Conservation (phyloP, 2,888 invertebrate species). For the Neelides folsomi region DNA sequence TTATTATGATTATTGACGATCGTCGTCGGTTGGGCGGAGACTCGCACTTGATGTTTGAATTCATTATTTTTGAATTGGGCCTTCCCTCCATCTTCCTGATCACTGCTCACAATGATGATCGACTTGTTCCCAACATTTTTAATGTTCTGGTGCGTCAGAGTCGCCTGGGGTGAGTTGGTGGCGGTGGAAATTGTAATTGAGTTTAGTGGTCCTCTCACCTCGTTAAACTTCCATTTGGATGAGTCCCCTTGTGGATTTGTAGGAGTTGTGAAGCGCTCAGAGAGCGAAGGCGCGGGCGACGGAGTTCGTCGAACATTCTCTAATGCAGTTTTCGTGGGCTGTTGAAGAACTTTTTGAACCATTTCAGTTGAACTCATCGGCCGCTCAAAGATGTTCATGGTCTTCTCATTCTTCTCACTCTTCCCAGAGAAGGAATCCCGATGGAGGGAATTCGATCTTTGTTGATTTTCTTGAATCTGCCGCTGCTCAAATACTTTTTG, state of each 20-base stretch:
- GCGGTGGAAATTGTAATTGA: background rate
- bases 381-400: too few species aligned
- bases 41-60: constrained; percentile 15
- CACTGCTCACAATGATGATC: constrained; percentile 28
- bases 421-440: too few species aligned
- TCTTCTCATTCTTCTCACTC: too few species aligned
- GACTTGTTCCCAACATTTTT: constrained; percentile 31
- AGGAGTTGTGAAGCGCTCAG: background rate
- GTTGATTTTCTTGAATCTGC: constrained; percentile 7
- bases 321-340: constrained; percentile 3
- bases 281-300: constrained; percentile 1
- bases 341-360: constrained; percentile 28
- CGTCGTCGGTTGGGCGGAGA: constrained; percentile 1
- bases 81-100: constrained; percentile 2
- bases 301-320: background rate
- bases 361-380: constrained; percentile 16
- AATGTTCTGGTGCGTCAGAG: constrained; percentile 9
- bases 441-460: too few species aligned
- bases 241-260: background rate
- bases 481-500: constrained; percentile 31
- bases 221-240: background rate
- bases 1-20: background rate
- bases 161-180: background rate
- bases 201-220: background rate
- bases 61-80: constrained; percentile 9